phyloP scores from a whole-genome alignment of 2,888 invertebrate species.

The Acanthopleura granulata region DNA sequence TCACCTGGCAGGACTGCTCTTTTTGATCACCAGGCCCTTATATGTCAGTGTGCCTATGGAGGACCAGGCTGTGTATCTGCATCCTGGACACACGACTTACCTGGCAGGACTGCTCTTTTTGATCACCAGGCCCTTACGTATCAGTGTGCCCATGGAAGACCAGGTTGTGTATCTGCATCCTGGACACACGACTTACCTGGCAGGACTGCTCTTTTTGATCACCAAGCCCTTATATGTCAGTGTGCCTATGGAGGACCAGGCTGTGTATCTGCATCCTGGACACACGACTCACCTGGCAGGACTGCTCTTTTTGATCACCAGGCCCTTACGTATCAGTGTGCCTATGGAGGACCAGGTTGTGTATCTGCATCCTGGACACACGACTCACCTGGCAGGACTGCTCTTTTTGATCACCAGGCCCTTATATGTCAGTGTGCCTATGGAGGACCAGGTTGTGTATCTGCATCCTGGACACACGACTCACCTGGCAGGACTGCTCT shows the following conservation, averaged over 20 bases:
- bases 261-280: constrained; percentile 73
- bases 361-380: constrained; percentile 69
- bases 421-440: constrained; percentile 76
- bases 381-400: constrained; percentile 72
- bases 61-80: constrained; percentile 78
- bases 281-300: constrained; percentile 71
- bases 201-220: constrained; percentile 72
- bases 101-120: constrained; percentile 74
- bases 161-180: constrained; percentile 76
- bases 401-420: constrained; percentile 74
- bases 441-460: constrained; percentile 79
- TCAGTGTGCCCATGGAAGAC: constrained; percentile 77
- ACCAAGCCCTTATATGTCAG: constrained; percentile 77
- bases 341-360: constrained; percentile 81
- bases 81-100: constrained; percentile 59
- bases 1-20: constrained; percentile 73
- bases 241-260: constrained; percentile 79
- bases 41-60: constrained; percentile 76
- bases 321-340: constrained; percentile 74
- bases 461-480: constrained; percentile 21
- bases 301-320: constrained; percentile 74
- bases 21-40: constrained; percentile 73
- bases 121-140: constrained; percentile 73
- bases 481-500: constrained; percentile 73
- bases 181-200: constrained; percentile 69